phyloP scores from a whole-genome alignment of 2,888 invertebrate genomes.

The Diloba caeruleocephala region DNA sequence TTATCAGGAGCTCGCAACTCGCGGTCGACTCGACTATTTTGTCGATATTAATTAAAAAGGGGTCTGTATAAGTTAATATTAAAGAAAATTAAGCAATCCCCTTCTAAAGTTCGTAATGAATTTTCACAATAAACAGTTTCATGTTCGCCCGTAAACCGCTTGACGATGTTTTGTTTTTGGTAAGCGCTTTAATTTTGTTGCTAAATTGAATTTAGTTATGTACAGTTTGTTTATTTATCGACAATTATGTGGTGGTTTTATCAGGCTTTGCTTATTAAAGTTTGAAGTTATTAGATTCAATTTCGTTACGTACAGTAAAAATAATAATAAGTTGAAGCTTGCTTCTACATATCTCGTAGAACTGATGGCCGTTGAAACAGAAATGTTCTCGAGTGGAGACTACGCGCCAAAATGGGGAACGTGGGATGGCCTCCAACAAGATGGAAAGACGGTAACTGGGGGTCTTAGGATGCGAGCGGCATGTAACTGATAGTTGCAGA shows the following conservation, averaged over 20 bases:
- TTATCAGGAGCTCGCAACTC: conserved; percentile 74
- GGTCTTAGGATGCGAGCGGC: no score
- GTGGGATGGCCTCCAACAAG: no score
- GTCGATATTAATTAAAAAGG: conserved; percentile 89
- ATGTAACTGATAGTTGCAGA: no score
- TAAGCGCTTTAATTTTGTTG: conserved; percentile 61
- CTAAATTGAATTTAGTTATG: conserved; percentile 57
- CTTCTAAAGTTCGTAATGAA: conserved; percentile 82
- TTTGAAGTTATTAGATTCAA: neutral
- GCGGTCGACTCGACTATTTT: conserved; percentile 85
- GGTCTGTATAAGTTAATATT: conserved; percentile 88
- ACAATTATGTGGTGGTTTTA: conserved; percentile 22
- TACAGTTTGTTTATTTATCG: conserved; percentile 41
- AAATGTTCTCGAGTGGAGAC: no score
- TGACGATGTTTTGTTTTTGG: conserved; percentile 60
- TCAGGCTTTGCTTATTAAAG: conserved; percentile 10
- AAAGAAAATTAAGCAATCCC: conserved; percentile 89
- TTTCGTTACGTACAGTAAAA: no score
- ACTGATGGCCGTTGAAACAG: no score
- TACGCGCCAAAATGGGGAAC: no score
- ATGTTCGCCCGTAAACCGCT: conserved; percentile 58
- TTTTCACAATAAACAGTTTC: conserved; percentile 74
- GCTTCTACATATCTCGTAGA: no score
- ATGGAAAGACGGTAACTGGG: no score
- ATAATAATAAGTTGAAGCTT: no score